Base-by-base conservation (phyloP, 2,888 invertebrate species). In the Scotopteryx bipunctaria region DNA sequence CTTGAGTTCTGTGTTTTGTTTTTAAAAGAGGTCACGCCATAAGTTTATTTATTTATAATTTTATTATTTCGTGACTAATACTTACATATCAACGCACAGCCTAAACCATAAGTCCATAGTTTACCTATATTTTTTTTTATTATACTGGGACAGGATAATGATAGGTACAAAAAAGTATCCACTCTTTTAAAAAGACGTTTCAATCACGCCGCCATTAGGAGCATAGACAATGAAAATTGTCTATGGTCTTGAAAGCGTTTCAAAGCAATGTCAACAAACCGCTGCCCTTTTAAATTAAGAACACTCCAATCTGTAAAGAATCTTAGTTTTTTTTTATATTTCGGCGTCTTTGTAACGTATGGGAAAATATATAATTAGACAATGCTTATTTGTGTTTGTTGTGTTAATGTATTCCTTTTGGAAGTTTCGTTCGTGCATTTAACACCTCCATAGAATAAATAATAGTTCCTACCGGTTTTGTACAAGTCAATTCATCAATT, bases 291-390 rank as follows among this genome's bases (percentile, higher is more conserved):
- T 84, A 87, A 86, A 87, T 86, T 85, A 85, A 86, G 86, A 87
- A 87, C 87, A 86, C 88, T 87, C 84, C 85, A 88, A 84, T 86
- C 74, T 78, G 89, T 89, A 89, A 90, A 89, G 87, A 76, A 78
- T 69, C 77, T 59, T 63, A 49, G 23, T n/a, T 46, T 57, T 69
- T 69, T 70, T 76, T 73, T 65, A 67, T 71, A 76, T 75, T 69
- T 72, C 84, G 82, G 83, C 73, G 60, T 78, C 83, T 86, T 86
- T 86, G 83, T 80, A 70, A 78, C 64, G 76, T 80, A 86, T 89
- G 89, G 86, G 89, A 89, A 89, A 88, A 87, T 82, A 87, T 89
- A 87, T 89, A 89, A 90, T 89, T 89, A 90, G 83, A 87, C 85
- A 86, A 88, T 86, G 86, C 77, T 90, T 88, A 89, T 86, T 87